Percentiles rank a stretch among this genome's conserved stretches.
Conservation (phyloP, 1,140 invertebrate genomes). For the Atta cephalotes region DNA sequence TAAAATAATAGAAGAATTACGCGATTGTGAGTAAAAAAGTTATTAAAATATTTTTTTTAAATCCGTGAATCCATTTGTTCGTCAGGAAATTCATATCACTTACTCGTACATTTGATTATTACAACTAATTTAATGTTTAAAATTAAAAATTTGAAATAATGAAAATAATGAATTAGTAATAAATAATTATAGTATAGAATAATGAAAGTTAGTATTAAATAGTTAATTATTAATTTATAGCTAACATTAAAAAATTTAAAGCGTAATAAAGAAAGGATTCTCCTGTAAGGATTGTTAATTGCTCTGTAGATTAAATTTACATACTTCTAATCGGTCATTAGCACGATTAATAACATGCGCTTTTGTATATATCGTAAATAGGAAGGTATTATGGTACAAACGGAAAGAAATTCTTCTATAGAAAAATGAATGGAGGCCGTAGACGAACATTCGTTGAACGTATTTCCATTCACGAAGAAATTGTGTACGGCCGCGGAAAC, state of each 20-base stretch:
- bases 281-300: constrained; percentile 25
- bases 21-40: too few relatives aligned
- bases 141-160: neutral
- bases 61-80: too few relatives aligned
- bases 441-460: constrained; percentile 35
- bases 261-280: neutral
- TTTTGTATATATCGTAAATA: neutral
- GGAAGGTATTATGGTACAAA: neutral
- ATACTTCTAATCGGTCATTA: constrained; percentile 63
- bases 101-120: neutral
- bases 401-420: constrained; percentile 12
- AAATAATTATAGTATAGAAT: neutral
- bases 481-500: constrained; percentile 78
- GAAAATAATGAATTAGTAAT: neutral
- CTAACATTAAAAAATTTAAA: neutral
- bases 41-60: neutral
- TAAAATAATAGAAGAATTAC: too few relatives aligned
- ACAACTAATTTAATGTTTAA: neutral
- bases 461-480: constrained; percentile 78
- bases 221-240: neutral
- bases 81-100: too few relatives aligned
- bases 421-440: constrained; percentile 54
- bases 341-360: constrained; percentile 31
- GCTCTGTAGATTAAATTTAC: constrained; percentile 40
- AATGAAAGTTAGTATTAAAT: neutral